These are phyloP conservation scores for Philhelius pedissequus DNA, from an alignment of 2,888 invertebrate genomes.

Conservation along the genomic window DNA sequence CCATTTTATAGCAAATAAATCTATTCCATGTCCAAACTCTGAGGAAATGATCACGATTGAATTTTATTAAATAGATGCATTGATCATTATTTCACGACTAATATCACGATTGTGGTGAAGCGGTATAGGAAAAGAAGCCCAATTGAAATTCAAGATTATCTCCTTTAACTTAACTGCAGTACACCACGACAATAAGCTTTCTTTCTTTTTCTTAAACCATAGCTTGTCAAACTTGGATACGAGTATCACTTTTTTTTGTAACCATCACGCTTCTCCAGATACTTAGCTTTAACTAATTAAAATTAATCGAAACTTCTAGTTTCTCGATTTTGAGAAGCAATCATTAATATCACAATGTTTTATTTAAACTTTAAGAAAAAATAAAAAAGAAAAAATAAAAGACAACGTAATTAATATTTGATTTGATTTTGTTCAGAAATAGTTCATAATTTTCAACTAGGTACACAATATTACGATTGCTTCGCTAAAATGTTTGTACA, in stretches of 20 bases:
- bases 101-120: background rate
- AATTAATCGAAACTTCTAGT: constrained; percentile 36
- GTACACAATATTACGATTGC: background rate
- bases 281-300: constrained; percentile 60
- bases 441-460: constrained; percentile 37
- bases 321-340: background rate
- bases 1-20: background rate
- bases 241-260: background rate
- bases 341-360: background rate
- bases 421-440: constrained; percentile 44
- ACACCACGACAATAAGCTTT: background rate
- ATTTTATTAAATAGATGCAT: background rate
- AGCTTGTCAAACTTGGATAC: background rate
- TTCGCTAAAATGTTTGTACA: background rate
- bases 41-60: background rate
- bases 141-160: background rate
- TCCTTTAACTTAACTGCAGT: background rate
- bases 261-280: background rate
- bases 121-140: background rate
- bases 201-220: background rate
- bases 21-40: background rate
- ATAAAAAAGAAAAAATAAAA: constrained; percentile 6
- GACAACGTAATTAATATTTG: constrained; percentile 65
- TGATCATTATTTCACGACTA: background rate
- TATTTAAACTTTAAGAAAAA: background rate